Conservation (phyloP, 2,113 vertebrate genomes). For the Phrynosoma platyrhinos region DNA sequence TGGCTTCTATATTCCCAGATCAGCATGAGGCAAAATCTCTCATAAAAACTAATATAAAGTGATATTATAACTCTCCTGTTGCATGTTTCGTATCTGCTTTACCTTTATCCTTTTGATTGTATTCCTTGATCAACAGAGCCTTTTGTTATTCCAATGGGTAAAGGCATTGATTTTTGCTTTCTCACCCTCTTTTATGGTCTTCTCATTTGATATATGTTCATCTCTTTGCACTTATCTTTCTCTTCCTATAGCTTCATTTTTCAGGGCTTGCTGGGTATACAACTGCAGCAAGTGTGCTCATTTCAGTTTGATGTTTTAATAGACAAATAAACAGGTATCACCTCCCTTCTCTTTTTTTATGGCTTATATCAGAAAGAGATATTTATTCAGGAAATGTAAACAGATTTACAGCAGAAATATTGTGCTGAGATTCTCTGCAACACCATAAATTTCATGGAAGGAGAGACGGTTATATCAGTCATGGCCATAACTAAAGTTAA, state of each 20-base stretch:
- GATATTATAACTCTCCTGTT: neutral
- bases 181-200: neutral
- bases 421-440: neutral
- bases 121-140: neutral
- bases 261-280: neutral
- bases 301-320: slow-evolving; percentile 13
- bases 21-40: neutral
- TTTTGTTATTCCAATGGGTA: neutral
- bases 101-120: neutral
- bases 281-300: neutral
- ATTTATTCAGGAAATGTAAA: slow-evolving; percentile 13
- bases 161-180: neutral
- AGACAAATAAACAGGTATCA: slow-evolving; percentile 13
- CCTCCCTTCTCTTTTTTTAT: neutral
- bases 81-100: neutral
- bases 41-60: neutral
- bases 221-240: neutral
- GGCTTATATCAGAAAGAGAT: neutral
- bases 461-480: neutral
- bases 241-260: neutral
- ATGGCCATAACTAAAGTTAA: neutral
- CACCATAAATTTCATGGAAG: neutral
- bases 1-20: neutral
- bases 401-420: neutral
- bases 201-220: neutral